Percentiles rank a stretch among this genome's conserved stretches.
phyloP scores from a whole-genome alignment of 2,888 invertebrate genomes.

The Hedychridium roseum region DNA sequence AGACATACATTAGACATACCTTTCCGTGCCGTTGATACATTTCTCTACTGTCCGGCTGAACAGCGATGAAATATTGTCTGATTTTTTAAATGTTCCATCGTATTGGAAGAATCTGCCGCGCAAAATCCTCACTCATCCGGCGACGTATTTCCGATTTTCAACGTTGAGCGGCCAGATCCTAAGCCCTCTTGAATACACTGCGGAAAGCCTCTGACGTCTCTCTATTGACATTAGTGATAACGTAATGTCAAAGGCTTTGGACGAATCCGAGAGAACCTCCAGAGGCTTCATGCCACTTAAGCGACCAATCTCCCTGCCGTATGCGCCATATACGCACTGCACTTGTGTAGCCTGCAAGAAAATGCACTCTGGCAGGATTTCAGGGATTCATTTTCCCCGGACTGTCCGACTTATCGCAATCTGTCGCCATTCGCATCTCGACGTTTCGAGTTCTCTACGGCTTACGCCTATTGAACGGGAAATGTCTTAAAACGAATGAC shows the following conservation, averaged over 20 bases:
- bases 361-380: slow-evolving; percentile 34
- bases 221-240: slow-evolving; percentile 29
- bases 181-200: too few relatives aligned
- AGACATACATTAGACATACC: too few relatives aligned
- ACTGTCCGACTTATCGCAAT: neutral
- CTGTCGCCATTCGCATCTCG: neutral
- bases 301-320: slow-evolving; percentile 29
- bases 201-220: too few relatives aligned
- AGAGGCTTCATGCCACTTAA: slow-evolving; percentile 32
- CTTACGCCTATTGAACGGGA: too few relatives aligned
- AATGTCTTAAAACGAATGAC: too few relatives aligned
- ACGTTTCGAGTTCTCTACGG: too few relatives aligned
- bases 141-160: neutral
- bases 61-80: too few relatives aligned
- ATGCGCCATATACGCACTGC: slow-evolving; percentile 23
- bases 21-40: too few relatives aligned
- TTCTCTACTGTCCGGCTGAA: too few relatives aligned
- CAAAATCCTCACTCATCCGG: neutral
- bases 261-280: slow-evolving; percentile 27
- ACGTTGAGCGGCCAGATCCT: too few relatives aligned
- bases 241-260: slow-evolving; percentile 27
- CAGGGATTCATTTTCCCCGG: slow-evolving; percentile 17
- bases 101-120: too few relatives aligned
- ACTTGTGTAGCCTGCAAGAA: slow-evolving; percentile 22
- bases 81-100: too few relatives aligned